Base-by-base conservation (phyloP, 1,140 invertebrate genomes). In the Brachionus rotundiformis region DNA sequence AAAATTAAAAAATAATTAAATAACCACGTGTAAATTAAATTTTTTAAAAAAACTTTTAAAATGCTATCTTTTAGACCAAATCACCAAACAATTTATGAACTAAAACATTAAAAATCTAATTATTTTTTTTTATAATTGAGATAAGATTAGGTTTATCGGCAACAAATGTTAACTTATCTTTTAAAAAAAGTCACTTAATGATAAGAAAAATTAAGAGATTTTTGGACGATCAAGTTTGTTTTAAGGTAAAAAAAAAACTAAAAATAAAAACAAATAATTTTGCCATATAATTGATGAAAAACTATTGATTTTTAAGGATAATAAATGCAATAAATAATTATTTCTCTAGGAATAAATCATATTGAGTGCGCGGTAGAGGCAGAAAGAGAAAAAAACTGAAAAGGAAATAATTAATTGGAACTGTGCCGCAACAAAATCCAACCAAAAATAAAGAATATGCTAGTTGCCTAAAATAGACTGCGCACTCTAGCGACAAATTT, bases 21-120 rank as follows among this genome's bases (percentile, higher is more conserved):
- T n/a, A n/a, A n/a, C n/a, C n/a, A n/a, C n/a, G n/a, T n/a, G n/a
- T n/a, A n/a, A n/a, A n/a, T n/a, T n/a, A n/a, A n/a, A n/a, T n/a
- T n/a, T n/a, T n/a, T n/a, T n/a, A n/a, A n/a, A n/a, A n/a, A n/a
- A n/a, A n/a, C n/a, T n/a, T n/a, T 6, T 19, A 54, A 54, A 54
- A 25, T 19, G 0, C 10, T 54, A 54, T 54, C 47, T 5, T 54
- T 54, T 19, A 19, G 19, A 54, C 10, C 39, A 13, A n/a, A 41
- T 41, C 10, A 41, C 39, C 47, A 54, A 54, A 54, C n/a, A 54
- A 54, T 54, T 23, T 54, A 23, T 54, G 47, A 54, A 54, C 47
- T 54, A 54, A 54, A 54, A 54, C 47, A 54, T 54, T 54, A 49
- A 49, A 49, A 47, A 49, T n/a, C n/a, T n/a, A 49, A 49, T 3